Evolutionary conservation across 2,888 invertebrate genomes (phyloP).

Genomic region (Drosophila koepferae): DNA sequence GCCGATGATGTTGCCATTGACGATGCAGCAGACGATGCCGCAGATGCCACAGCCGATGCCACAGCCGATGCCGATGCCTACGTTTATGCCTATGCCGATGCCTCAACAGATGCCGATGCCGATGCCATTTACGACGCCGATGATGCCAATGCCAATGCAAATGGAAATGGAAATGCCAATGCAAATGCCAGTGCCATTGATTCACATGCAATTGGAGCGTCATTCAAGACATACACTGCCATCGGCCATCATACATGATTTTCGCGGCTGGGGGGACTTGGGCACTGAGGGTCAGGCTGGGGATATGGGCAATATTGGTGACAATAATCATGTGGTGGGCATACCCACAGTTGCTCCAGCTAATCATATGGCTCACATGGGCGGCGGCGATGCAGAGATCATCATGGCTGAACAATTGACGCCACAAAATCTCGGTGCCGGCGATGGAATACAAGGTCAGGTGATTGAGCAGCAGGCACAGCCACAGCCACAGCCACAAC

Average conservation of each 20-base stretch:
- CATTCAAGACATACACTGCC: slow-evolving; percentile 13
- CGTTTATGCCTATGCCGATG: not conserved
- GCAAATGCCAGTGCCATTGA: slow-evolving; percentile 6
- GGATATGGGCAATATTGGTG: slow-evolving; percentile 42
- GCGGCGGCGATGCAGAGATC: slow-evolving; percentile 53
- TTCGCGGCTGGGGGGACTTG: not conserved
- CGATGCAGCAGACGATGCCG: slow-evolving; percentile 5
- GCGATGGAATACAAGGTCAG: slow-evolving; percentile 31
- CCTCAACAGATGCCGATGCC: no score
- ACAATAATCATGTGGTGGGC: slow-evolving; percentile 45
- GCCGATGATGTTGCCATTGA: slow-evolving; percentile 16
- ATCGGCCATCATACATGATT: not conserved
- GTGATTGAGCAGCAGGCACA: not conserved
- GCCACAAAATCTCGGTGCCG: slow-evolving; percentile 33
- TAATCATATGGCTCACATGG: slow-evolving; percentile 38
- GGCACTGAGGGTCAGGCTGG: slow-evolving; percentile 33
- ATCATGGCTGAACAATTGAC: slow-evolving; percentile 13
- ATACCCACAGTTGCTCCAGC: slow-evolving; percentile 21
- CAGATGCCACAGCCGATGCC: not conserved
- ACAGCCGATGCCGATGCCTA: slow-evolving; percentile 3
- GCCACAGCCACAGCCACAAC: not conserved
- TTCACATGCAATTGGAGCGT: slow-evolving; percentile 12
- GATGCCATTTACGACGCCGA: slow-evolving; percentile 5
- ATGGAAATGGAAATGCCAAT: not conserved
- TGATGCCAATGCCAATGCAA: slow-evolving; percentile 10